Percentiles rank a stretch among this genome's conserved stretches.
Evolutionary conservation across 2,888 invertebrate genomes (phyloP).

Genomic region (Opisthograptis luteolata): DNA sequence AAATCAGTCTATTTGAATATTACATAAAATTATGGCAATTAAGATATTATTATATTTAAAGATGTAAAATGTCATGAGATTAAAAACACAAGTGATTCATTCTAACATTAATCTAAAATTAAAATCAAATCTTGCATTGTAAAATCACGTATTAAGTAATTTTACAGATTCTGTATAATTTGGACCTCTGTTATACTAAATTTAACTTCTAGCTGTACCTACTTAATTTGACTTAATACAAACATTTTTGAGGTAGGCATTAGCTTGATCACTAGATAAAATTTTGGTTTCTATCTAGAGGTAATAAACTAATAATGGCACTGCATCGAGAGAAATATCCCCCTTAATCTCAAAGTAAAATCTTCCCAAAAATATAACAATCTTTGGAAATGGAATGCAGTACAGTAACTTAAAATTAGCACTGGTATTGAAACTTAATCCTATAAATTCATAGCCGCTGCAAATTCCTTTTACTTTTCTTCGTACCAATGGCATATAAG

Average conservation of each 20-base stretch:
- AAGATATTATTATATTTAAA: conserved; percentile 20
- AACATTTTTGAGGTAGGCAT: conserved; percentile 36
- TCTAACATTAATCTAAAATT: conserved; percentile 3
- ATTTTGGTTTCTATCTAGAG: conserved; percentile 28
- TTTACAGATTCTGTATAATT: background rate
- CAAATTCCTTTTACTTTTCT: conserved; percentile 73
- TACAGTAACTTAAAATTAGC: conserved; percentile 45
- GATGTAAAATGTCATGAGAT: conserved; percentile 21
- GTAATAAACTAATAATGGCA: conserved; percentile 34
- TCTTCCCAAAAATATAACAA: conserved; percentile 28
- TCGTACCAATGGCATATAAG: conserved; percentile 65
- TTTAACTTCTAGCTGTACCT: conserved; percentile 31
- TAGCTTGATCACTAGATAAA: conserved; percentile 26
- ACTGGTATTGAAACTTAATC: conserved; percentile 51
- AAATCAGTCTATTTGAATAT: conserved; percentile 38
- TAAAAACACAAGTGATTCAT: conserved; percentile 5
- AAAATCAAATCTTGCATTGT: background rate
- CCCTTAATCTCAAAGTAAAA: conserved; percentile 39
- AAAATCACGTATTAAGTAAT: background rate
- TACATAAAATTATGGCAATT: conserved; percentile 37
- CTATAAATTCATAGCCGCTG: conserved; percentile 63
- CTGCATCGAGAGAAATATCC: conserved; percentile 28
- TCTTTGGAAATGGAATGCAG: conserved; percentile 67
- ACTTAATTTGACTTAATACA: conserved; percentile 30
- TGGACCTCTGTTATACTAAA: conserved; percentile 2